Evolutionary conservation across 2,113 vertebrate species (phyloP), one percentile per base, ranked within the genome.

Genomic region (Vireo altiloquus): DNA sequence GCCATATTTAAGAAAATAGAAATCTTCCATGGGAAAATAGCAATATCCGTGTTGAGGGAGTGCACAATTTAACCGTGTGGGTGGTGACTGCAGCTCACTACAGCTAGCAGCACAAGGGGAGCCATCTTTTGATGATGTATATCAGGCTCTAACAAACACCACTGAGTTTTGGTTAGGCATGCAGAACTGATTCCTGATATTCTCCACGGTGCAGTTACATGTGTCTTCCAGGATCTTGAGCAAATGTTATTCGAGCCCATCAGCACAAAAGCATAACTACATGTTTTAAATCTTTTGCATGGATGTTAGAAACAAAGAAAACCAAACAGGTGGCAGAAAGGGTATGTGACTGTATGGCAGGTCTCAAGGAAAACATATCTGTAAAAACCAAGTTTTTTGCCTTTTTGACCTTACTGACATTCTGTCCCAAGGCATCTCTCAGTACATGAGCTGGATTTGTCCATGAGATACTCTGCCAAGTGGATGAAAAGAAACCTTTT

Each of bases 41-140:
- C 3, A 50, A 15, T 50, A 31, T 46, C 60, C 3, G 2, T 35
- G 2, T 33, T 61, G 46, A 79, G 21, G 22, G 12, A 50, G 46
- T 4, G 11, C 2, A 23, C 3, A 60, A 3, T 87, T 74, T 64
- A 69, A 60, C 35, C 4, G 8, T 0, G 0, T 28, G 14, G 11
- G 22, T 60, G 10, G 18, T 49, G 24, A 30, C 5, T 63, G 49
- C 11, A 39, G 27, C 4, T 60, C 25, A 66, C 14, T 15, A 53
- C 14, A 31, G 30, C 6, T 27, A 61, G n/a, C 1, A 65, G 15
- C 2, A 3, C 21, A 52, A 42, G 7, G 28, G 37, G 17, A 71
- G 27, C 11, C 33, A 20, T 10, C 6, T 52, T 46, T 81, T 47
- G 20, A n/a, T 46, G 37, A 21, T 13, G 5, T 31, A 2, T 24